A percentile compares a stretch with the other conserved stretches of the same genome.
These are phyloP conservation scores for Megaceryle maxima DNA, from an alignment of 2,113 vertebrate genomes.

Conservation along the genomic window DNA sequence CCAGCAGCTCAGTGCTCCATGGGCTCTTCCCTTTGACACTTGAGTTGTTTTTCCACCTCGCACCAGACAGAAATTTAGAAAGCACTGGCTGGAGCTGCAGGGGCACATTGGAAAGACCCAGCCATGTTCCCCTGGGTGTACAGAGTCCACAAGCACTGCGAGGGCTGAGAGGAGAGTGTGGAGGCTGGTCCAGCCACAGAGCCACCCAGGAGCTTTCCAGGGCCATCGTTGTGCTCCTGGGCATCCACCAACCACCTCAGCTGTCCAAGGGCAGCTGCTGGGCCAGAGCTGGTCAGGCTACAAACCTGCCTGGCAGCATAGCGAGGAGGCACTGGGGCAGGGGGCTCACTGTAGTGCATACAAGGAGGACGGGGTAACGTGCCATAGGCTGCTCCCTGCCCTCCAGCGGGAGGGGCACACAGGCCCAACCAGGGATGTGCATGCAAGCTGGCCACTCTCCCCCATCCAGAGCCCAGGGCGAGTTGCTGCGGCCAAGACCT, in stretches of 20 bases:
- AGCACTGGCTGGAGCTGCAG: neutral
- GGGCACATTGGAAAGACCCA: neutral
- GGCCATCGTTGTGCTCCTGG: neutral
- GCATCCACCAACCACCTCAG: neutral
- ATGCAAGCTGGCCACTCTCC: neutral
- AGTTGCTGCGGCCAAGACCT: neutral
- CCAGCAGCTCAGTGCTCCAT: neutral
- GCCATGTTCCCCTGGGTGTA: neutral
- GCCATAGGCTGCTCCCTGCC: neutral
- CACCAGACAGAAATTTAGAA: constrained; percentile 12
- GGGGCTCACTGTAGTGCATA: constrained; percentile 36
- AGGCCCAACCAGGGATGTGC: neutral
- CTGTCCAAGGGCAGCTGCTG: neutral
- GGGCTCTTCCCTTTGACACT: constrained; percentile 38
- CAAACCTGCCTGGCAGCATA: neutral
- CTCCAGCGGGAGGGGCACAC: neutral
- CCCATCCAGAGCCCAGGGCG: neutral
- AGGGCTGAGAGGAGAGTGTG: neutral
- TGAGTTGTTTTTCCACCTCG: constrained; percentile 12
- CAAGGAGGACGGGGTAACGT: no score
- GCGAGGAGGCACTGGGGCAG: constrained; percentile 42
- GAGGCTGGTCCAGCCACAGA: neutral
- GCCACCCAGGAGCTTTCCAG: neutral
- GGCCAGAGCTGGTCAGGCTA: neutral
- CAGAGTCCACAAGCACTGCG: neutral